Base-by-base conservation (phyloP, 2,797 vertebrate genomes). In the Semaprochilodus insignis region DNA sequence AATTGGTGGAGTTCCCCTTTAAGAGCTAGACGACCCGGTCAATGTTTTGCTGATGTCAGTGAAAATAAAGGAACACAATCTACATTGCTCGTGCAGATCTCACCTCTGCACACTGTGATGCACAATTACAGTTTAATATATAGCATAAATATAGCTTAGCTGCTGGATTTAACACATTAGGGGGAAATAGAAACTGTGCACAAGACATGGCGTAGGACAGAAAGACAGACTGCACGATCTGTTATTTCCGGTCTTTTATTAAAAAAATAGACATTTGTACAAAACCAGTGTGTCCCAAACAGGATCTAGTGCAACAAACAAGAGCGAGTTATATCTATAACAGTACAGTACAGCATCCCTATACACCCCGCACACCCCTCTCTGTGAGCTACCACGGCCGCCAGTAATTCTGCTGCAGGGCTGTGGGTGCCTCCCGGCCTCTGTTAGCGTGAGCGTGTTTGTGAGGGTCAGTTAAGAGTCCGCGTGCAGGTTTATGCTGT, bases 301-400 rank as follows among this genome's bases (percentile, higher is more conserved):
- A 78, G 16, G 52, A 82, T 82, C 57, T 62, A 81, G 48, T 83
- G 77, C 79, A 31, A 23, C 36, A 65, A 51, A 78, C 59, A 80
- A 79, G 57, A 15, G 63, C 78, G 70, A 86, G 87, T 89, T 87
- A 85, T 86, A 86, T 89, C 91, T 88, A 90, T 92, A 74, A 76
- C 62, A 78, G 85, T 71, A 76, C 62, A 78, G 85, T 71, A 40
- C 27, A 85, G 4, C 14, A 65, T 44, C 48, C 72, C 48, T 75
- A 77, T 74, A 81, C 48, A 72, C 5, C 54, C 40, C 40, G 0
- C 40, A 31, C 76, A 80, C 23, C 40, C 54, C 27, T 7, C 4
- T 62, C 23, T 72, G 3, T 10, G 34, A 2, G 71, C 44, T 93
- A 95, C 95, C 95, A 95, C 21, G 95, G 95, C 65, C 95, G 71